These are phyloP conservation scores for Drosophila kanekoi DNA, from an alignment of 2,888 invertebrate genomes.

Conservation along the genomic window DNA sequence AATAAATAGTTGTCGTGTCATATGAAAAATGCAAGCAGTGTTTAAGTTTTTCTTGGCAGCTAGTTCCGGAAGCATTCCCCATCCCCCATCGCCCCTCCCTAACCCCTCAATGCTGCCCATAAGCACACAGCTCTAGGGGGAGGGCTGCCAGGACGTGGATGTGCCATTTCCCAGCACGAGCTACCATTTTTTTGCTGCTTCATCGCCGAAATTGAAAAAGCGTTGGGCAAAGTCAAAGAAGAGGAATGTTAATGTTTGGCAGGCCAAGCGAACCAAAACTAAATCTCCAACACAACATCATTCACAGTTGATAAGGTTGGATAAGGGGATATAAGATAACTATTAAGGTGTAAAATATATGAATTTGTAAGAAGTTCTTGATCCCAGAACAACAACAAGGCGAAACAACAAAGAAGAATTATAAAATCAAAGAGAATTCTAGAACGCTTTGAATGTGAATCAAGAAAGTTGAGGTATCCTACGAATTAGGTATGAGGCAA, in stretches of 20 bases:
- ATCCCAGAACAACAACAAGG: too few relatives aligned
- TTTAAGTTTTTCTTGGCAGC: slow-evolving; percentile 64
- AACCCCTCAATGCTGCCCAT: neutral
- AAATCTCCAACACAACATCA: slow-evolving; percentile 21
- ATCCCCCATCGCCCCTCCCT: neutral
- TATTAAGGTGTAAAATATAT: neutral
- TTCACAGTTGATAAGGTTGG: slow-evolving; percentile 8
- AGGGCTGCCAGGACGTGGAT: slow-evolving; percentile 21
- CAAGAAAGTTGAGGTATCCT: too few relatives aligned
- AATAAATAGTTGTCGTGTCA: slow-evolving; percentile 77
- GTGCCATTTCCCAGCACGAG: slow-evolving; percentile 45
- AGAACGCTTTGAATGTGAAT: too few relatives aligned
- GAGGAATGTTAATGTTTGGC: slow-evolving; percentile 45
- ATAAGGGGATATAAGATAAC: neutral
- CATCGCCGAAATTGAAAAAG: slow-evolving; percentile 75
- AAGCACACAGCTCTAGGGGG: neutral
- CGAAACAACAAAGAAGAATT: too few relatives aligned
- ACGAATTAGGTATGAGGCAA: too few relatives aligned
- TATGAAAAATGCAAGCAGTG: slow-evolving; percentile 78
- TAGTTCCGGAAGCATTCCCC: slow-evolving; percentile 37
- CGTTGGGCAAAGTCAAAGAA: slow-evolving; percentile 30
- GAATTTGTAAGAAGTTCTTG: neutral
- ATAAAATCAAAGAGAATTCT: too few relatives aligned
- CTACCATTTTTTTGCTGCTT: slow-evolving; percentile 57
- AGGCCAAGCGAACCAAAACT: slow-evolving; percentile 17